A percentile compares a stretch with the other conserved stretches of the same genome.
phyloP scores from a whole-genome alignment of 2,113 vertebrate genomes.

The Prunella himalayana region DNA sequence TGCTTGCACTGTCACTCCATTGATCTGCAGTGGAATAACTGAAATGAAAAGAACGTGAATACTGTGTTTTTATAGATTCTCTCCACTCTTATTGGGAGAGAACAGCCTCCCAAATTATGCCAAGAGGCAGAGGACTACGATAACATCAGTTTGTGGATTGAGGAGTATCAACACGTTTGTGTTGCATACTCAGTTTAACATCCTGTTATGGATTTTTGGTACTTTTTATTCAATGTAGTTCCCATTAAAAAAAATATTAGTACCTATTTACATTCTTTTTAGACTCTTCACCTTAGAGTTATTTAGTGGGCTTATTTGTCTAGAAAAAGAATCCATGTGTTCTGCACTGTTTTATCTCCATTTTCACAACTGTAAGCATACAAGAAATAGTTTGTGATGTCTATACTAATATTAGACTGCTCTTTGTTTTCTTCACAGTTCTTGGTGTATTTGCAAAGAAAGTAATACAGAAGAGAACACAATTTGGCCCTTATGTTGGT shows the following conservation, averaged over 20 bases:
- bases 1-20: neutral
- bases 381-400: neutral
- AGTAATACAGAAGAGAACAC: constrained; percentile 64
- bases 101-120: neutral
- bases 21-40: neutral
- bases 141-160: neutral
- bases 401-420: neutral
- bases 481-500: constrained; percentile 65
- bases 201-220: neutral
- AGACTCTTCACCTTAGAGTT: neutral
- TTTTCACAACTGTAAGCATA: neutral
- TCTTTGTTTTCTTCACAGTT: constrained; percentile 35
- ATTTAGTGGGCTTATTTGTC: neutral
- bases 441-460: constrained; percentile 66
- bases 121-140: neutral
- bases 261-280: neutral
- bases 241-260: neutral
- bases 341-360: neutral
- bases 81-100: neutral
- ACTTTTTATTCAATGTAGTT: neutral
- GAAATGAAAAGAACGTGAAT: neutral
- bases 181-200: neutral
- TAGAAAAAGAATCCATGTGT: neutral
- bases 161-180: neutral
- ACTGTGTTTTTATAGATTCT: neutral